These are phyloP conservation scores for Drosophila santomea DNA, from an alignment of 1,140 invertebrate genomes.

Conservation along the genomic window DNA sequence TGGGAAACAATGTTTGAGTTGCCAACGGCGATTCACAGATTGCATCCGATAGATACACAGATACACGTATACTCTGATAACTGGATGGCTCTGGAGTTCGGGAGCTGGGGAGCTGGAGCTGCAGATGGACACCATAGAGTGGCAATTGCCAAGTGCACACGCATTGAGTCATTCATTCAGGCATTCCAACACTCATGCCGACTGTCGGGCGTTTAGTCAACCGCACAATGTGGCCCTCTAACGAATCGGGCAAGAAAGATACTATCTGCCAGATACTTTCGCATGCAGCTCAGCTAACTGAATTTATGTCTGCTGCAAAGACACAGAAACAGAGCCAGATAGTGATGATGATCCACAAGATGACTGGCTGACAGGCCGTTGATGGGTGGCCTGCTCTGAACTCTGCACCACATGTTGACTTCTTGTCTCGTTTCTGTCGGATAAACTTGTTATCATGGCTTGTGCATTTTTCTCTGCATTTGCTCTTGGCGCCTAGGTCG, in stretches of 20 bases:
- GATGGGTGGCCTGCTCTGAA: conserved; percentile 70
- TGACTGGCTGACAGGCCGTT: conserved; percentile 51
- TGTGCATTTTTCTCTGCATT: conserved; percentile 3
- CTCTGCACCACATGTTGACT: conserved; percentile 35
- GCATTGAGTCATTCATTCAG: conserved; percentile 12
- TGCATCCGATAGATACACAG: conserved; percentile 31
- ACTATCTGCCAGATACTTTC: conserved; percentile 75
- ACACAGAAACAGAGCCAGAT: conserved; percentile 27
- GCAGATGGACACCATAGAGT: conserved; percentile 21
- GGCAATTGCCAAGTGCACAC: conserved; percentile 67
- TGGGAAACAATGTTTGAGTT: conserved; percentile 10
- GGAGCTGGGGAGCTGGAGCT: neutral
- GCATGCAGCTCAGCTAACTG: conserved; percentile 76
- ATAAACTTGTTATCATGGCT: conserved; percentile 34
- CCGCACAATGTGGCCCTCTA: conserved; percentile 72
- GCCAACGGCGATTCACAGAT: conserved; percentile 41
- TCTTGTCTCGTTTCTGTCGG: conserved; percentile 57
- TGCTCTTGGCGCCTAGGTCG: conserved; percentile 34
- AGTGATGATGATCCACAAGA: conserved; percentile 28
- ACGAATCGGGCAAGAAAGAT: conserved; percentile 54
- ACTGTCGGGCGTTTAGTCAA: conserved; percentile 64
- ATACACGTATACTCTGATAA: conserved; percentile 4
- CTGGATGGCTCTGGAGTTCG: too few species aligned
- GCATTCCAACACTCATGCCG: conserved; percentile 20
- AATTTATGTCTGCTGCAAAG: conserved; percentile 73